Percentiles rank a stretch among this genome's conserved stretches.
Conservation (phyloP, 2,888 invertebrate species). For the Falcaria lacertinaria region DNA sequence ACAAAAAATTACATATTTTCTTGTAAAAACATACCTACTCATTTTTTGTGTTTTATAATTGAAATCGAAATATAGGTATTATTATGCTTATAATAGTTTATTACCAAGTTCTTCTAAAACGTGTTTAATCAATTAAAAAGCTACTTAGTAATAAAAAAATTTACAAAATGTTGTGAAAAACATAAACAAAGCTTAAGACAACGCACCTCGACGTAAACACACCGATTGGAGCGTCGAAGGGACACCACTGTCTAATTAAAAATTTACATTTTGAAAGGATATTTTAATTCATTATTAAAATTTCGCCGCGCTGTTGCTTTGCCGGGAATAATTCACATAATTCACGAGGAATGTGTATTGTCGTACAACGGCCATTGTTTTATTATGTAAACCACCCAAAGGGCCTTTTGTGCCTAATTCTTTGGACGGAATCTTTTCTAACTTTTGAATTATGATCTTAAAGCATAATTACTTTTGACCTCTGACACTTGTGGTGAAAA, state of each 20-base stretch:
- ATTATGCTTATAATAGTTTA: too few relatives aligned
- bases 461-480: constrained; percentile 56
- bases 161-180: too few relatives aligned
- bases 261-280: constrained; percentile 74
- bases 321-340: constrained; percentile 50
- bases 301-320: constrained; percentile 63
- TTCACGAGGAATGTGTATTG: constrained; percentile 55
- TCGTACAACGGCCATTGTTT: constrained; percentile 38
- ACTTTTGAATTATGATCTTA: constrained; percentile 65
- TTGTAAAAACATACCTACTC: too few relatives aligned
- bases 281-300: constrained; percentile 76
- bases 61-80: too few relatives aligned
- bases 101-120: too few relatives aligned
- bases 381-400: constrained; percentile 51
- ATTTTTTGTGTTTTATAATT: too few relatives aligned
- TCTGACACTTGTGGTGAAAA: constrained; percentile 35
- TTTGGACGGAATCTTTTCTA: constrained; percentile 62
- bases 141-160: too few relatives aligned
- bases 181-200: not conserved
- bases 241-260: constrained; percentile 60
- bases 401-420: constrained; percentile 47
- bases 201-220: not conserved
- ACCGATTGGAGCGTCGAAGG: constrained; percentile 16
- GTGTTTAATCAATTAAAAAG: too few relatives aligned
- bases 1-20: too few relatives aligned